Base-by-base conservation (phyloP, 2,888 invertebrate species). In the Helleia helle region DNA sequence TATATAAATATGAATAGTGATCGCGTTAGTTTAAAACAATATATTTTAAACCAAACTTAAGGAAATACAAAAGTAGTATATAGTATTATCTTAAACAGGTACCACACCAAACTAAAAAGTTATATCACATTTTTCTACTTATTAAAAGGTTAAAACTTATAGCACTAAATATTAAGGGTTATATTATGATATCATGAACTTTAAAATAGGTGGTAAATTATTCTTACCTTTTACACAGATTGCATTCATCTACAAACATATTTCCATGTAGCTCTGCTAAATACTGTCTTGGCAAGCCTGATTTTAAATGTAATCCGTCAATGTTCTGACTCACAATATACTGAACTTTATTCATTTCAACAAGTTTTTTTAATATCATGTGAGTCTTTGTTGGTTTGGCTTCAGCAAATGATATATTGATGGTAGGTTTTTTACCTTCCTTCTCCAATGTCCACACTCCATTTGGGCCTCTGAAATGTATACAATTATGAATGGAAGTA, bases 241-340 rank as follows among this genome's bases (percentile, higher is more conserved):
- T 90, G 68, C 99, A 99, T 65, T 96, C 93, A 68, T 97, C 97
- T 22, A 94, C 88, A 79, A 97, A 99, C 93, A 99, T 97, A 71
- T 99, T 98, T 1, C 99, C 99, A 85, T 99, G 99, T 34, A 99
- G 86, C 75, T 99, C 99, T 6, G 97, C 90, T 46, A 99, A 75
- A 62, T 91, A 83, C 55, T 91, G 88, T 44, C 97, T 87, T 0
- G 89, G 84, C 46, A 99, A 76, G 2, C 98, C 98, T 4, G 96
- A 96, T 57, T 94, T 90, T 40, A 98, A 79, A 79, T 99, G 99
- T 36, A 99, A 84, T 0, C 99, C 99, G 86, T 99, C 99, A 54
- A 99, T 97, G 75, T 99, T 99, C 79, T 99, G 99, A 61, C 96
- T 97, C 13, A 99, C 88, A 22, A 99, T 88, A 64, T 93, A 97